Evolutionary conservation across 2,113 vertebrate species (phyloP), one percentile per base, ranked within the genome.

Genomic region (Pipra filicauda): DNA sequence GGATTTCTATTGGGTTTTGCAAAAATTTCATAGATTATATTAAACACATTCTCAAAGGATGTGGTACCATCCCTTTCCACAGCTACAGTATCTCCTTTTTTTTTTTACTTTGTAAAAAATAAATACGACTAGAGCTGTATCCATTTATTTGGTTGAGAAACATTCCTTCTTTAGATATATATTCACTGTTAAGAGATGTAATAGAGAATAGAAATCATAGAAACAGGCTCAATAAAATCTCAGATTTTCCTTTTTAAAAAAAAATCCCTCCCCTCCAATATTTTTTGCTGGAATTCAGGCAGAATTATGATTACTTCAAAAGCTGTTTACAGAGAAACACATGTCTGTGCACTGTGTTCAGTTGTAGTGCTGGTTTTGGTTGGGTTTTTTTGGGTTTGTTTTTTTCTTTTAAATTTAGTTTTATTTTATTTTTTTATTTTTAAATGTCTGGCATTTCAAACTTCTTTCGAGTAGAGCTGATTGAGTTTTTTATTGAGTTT

Each of bases 221-320:
- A 46, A 30, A 15, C 19, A 59, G 6, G 2, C 3, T 76, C 8
- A 49, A 14, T 72, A 81, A 91, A 74, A 10, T 74, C 5, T 35
- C 14, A 46, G 28, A 89, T 71, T 65, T 58, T 71, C 21, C 16
- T 69, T 6, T 52, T 18, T 6, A 30, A 72, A 70, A 83, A 43
- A 69, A 2, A 4, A 1, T 5, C 8, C 8, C 5, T 27, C 1
- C 7, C 8, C 4, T 51, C 16, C 6, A 67, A 12, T 10, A 9
- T 22, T 21, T 69, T 77, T 69, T 52, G 11, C 27, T 31, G 18
- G 9, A 77, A 52, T 52, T 77, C 37, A 37, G 27, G 48, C 23
- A 74, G 28, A 69, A 12, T 46, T 10, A 64, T 48, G 24, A 44
- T 13, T 61, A 11, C 15, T 66, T 55, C 20, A 75, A 48, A 71